A percentile compares a stretch with the other conserved stretches of the same genome.
These are phyloP conservation scores for Progne subis DNA, from an alignment of 2,113 vertebrate genomes.

Conservation along the genomic window DNA sequence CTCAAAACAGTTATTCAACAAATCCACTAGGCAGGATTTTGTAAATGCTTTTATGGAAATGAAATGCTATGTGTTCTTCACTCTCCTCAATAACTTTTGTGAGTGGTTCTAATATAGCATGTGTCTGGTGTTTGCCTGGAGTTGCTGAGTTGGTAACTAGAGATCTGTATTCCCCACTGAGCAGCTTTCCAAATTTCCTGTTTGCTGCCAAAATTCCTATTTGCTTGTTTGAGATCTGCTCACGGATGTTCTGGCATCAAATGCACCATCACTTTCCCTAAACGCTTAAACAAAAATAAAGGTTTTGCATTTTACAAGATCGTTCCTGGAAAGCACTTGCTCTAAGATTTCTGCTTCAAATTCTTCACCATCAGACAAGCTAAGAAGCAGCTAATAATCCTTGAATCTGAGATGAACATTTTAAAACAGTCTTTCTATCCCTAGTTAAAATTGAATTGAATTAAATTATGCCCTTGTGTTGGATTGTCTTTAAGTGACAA, in stretches of 20 bases:
- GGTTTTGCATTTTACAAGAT: not conserved
- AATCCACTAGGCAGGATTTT: not conserved
- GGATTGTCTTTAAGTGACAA: slow-evolving; percentile 57
- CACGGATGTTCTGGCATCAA: not conserved
- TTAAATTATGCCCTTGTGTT: slow-evolving; percentile 27
- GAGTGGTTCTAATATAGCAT: not conserved
- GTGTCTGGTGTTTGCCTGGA: not conserved
- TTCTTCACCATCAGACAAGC: not conserved
- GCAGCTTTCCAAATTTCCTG: not conserved
- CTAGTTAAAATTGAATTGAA: slow-evolving; percentile 20
- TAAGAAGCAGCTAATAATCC: not conserved
- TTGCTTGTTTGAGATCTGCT: not conserved
- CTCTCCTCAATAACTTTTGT: not conserved
- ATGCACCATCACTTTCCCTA: not conserved
- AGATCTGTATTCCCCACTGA: not conserved
- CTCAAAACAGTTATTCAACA: not conserved
- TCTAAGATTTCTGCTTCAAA: not conserved
- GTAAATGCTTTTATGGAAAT: not conserved
- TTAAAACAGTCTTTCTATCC: not conserved
- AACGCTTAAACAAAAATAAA: not conserved
- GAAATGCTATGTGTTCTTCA: not conserved
- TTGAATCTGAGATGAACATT: not conserved
- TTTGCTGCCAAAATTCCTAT: not conserved
- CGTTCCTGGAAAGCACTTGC: slow-evolving; percentile 23
- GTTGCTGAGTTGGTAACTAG: not conserved